Percentiles rank a stretch among this genome's conserved stretches.
These are phyloP conservation scores for Chamaetylas fuelleborni DNA, from an alignment of 2,113 vertebrate species.

Conservation along the genomic window DNA sequence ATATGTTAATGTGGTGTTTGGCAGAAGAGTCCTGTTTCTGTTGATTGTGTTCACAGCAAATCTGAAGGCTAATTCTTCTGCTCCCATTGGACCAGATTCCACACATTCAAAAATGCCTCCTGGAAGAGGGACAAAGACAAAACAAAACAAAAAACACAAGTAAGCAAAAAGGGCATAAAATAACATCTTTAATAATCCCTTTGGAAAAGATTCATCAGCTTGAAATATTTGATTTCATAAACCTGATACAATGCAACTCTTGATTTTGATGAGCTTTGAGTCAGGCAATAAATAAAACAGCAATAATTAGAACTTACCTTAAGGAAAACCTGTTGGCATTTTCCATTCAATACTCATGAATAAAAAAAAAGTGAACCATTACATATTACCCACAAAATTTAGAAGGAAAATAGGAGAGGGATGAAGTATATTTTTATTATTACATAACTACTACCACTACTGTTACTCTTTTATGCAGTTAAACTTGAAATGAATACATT, in stretches of 20 bases:
- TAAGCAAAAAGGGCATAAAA: slow-evolving; percentile 4
- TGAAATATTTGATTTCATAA: not conserved
- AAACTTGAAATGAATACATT: not conserved
- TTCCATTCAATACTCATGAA: not conserved
- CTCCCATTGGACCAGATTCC: slow-evolving; percentile 94
- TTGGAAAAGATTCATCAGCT: not conserved
- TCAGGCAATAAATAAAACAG: not conserved
- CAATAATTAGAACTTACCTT: not conserved
- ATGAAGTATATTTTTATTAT: not conserved
- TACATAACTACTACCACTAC: not conserved
- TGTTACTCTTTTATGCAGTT: not conserved
- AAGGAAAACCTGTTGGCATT: not conserved
- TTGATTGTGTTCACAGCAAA: slow-evolving; percentile 99
- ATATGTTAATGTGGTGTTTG: slow-evolving; percentile 97
- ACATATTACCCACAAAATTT: not conserved
- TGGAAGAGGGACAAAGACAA: slow-evolving; percentile 55
- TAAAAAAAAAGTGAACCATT: not conserved
- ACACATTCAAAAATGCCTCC: slow-evolving; percentile 98
- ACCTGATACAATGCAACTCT: not conserved
- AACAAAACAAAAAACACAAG: not conserved
- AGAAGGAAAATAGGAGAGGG: not conserved
- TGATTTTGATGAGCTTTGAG: not conserved
- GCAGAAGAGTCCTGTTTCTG: slow-evolving; percentile 97
- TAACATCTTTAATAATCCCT: not conserved
- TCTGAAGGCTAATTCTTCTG: slow-evolving; percentile 97